Percentiles rank a stretch among this genome's conserved stretches.
phyloP scores from a whole-genome alignment of 2,113 vertebrate species.

The Corythoichthys haematopterus region DNA sequence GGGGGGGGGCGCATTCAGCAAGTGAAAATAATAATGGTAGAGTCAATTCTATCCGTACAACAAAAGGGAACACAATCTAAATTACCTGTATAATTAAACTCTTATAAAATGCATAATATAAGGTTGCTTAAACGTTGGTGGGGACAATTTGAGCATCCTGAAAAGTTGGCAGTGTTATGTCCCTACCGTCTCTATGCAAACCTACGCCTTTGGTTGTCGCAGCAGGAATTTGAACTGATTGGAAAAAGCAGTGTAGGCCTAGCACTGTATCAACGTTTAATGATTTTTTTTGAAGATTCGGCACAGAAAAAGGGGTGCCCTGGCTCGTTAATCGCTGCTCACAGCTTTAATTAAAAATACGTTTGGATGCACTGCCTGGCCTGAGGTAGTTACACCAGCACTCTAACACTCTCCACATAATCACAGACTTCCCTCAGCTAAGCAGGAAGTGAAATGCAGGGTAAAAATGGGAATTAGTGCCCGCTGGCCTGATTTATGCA shows the following conservation, averaged over 20 bases:
- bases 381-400: neutral
- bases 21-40: no score
- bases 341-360: neutral
- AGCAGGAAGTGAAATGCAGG: slow-evolving; percentile 8
- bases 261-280: neutral
- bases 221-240: no score
- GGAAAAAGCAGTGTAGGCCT: neutral
- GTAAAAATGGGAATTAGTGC: slow-evolving; percentile 5
- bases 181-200: no score
- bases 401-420: neutral
- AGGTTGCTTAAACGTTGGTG: no score
- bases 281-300: neutral
- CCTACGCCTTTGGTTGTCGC: no score
- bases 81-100: no score
- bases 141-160: no score
- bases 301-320: neutral
- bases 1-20: no score
- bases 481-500: slow-evolving; percentile 2
- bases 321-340: neutral
- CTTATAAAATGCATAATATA: no score
- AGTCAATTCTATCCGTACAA: no score
- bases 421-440: neutral
- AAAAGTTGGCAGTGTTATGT: no score
- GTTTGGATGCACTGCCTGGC: neutral
- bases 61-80: no score